phyloP scores from a whole-genome alignment of 1,140 invertebrate genomes.

The Andrena cerasifolii region DNA sequence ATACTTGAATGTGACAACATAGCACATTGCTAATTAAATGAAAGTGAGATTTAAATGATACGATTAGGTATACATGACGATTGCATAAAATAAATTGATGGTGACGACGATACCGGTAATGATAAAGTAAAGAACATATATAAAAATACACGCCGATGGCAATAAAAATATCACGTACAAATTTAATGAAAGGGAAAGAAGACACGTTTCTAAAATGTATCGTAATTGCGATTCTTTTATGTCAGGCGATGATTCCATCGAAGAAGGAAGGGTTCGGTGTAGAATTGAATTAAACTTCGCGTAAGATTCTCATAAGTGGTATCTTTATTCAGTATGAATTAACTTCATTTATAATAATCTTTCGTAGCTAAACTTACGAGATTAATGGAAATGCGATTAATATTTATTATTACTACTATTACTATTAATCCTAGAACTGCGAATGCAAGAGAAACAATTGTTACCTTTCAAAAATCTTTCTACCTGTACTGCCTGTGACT shows the following conservation, averaged over 20 bases:
- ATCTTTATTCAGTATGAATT: slow-evolving; percentile 8
- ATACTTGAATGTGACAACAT: slow-evolving; percentile 6
- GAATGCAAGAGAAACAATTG: slow-evolving; percentile 6
- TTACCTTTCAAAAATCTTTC: slow-evolving; percentile 22
- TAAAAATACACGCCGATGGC: slow-evolving; percentile 43
- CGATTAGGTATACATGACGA: slow-evolving; percentile 12
- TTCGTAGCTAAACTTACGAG: background rate
- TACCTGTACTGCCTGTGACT: slow-evolving; percentile 4
- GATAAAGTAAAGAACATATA: slow-evolving; percentile 8
- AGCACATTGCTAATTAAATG: slow-evolving; percentile 27
- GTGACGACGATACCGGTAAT: background rate
- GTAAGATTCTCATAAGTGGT: slow-evolving; percentile 1
- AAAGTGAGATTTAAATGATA: slow-evolving; percentile 34
- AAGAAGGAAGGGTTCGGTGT: background rate
- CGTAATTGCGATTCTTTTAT: slow-evolving; percentile 17
- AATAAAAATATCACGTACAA: slow-evolving; percentile 56
- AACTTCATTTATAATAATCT: slow-evolving; percentile 12
- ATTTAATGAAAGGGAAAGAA: slow-evolving; percentile 25
- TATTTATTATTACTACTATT: background rate
- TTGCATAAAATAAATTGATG: background rate
- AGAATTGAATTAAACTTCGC: slow-evolving; percentile 23
- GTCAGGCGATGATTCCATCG: background rate
- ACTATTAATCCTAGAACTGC: background rate
- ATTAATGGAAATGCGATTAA: slow-evolving; percentile 6
- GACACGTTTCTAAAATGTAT: slow-evolving; percentile 29